These are phyloP conservation scores for Brachyopa scutellaris DNA, from an alignment of 2,888 invertebrate genomes.

Conservation along the genomic window DNA sequence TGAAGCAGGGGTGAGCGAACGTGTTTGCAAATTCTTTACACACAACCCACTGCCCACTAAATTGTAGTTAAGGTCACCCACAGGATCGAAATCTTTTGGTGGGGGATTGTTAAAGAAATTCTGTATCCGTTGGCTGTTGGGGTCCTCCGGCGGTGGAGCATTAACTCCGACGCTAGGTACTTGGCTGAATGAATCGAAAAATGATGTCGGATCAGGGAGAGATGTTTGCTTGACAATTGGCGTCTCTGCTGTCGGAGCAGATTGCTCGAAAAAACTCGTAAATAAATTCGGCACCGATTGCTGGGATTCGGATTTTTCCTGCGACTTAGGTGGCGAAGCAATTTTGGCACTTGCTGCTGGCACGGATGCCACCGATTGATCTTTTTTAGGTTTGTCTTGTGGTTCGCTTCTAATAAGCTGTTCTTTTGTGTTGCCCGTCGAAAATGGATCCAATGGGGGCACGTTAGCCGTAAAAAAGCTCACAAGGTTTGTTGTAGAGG, in stretches of 20 bases:
- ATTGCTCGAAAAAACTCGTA: conserved; percentile 75
- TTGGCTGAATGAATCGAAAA: conserved; percentile 76
- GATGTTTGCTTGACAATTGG: conserved; percentile 49
- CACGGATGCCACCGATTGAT: conserved; percentile 2
- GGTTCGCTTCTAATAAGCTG: background rate
- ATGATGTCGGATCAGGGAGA: conserved; percentile 74
- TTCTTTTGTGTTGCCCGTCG: background rate
- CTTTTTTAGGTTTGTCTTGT: background rate
- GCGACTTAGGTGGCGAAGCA: conserved; percentile 51
- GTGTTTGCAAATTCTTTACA: conserved; percentile 75
- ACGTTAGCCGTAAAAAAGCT: conserved; percentile 41
- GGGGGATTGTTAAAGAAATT: conserved; percentile 82
- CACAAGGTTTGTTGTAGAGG: background rate
- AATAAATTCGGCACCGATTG: conserved; percentile 71
- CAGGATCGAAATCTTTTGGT: conserved; percentile 77
- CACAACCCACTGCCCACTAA: conserved; percentile 79
- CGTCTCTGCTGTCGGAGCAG: conserved; percentile 26
- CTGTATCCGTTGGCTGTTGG: conserved; percentile 78
- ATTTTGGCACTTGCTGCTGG: conserved; percentile 49
- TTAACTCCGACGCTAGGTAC: conserved; percentile 48
- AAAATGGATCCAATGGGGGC: background rate
- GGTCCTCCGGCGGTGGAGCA: conserved; percentile 62
- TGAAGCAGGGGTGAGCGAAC: conserved; percentile 79
- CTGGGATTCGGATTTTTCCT: conserved; percentile 37
- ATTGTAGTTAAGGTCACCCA: conserved; percentile 80